Evolutionary conservation across 1,140 invertebrate species (phyloP), one percentile per base, ranked within the genome.

Genomic region (Temnothorax nylanderi): DNA sequence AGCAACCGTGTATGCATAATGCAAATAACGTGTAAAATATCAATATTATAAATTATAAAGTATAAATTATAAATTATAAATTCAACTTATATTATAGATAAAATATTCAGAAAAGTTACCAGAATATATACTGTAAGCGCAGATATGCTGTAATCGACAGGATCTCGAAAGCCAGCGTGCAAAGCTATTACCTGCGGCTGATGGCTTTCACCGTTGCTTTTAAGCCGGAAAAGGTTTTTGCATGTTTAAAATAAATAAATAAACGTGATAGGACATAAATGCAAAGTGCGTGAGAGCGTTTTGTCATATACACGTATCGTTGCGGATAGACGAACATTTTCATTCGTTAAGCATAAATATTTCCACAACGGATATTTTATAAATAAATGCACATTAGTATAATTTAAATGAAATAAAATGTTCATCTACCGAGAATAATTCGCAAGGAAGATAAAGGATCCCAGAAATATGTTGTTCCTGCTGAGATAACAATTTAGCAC

Each of bases 171-270:
- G 54, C 80, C 51, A 47, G 54, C n/a, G 47, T 37, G 54, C 54
- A 84, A 84, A 74, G 80, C 80, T 74, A 84, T 84, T 84, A 84
- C 54, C 69, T 44, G 69, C 80, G 69, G 80, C 80, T 84, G 80
- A 84, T 84, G 80, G 80, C 80, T 84, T 84, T 84, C 80, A 75
- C 41, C 54, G 54, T 75, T 84, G 80, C 80, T 84, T 84, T 84
- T 84, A 84, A 84, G 69, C 80, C 51, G 54, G 80, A 54, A 74
- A 84, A 84, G 80, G 80, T 84, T 84, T 84, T 75, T 75, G 69
- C 80, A 75, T 84, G 80, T 84, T 82, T 84, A 84, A 84, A 62
- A 84, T 84, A 84, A 75, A 84, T 84, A 84, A 84, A 84, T 74
- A 84, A 84, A 84, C 41, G 54, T 18, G 80, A 75, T 84, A 75